Percentiles rank a stretch among this genome's conserved stretches.
These are phyloP conservation scores for Heliconius erato DNA, from an alignment of 2,888 invertebrate species.

Conservation along the genomic window DNA sequence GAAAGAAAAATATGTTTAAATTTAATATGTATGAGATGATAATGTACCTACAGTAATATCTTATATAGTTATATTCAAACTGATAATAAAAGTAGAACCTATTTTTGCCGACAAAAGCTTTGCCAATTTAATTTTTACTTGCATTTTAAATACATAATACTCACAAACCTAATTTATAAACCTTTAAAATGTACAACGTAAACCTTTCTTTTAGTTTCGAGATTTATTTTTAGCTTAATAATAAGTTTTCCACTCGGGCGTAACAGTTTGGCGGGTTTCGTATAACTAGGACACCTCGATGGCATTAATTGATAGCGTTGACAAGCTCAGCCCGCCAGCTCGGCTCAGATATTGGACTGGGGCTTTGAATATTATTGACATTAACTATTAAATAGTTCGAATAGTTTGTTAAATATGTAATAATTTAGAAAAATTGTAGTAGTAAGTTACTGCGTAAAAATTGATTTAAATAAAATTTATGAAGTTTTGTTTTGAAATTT, in stretches of 20 bases:
- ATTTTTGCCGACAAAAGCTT: not conserved
- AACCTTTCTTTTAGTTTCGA: conserved; percentile 6
- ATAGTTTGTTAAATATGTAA: conserved; percentile 5
- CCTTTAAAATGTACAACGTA: not conserved
- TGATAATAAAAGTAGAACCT: not conserved
- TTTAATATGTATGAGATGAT: not conserved
- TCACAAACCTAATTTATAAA: not conserved
- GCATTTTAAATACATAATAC: not conserved
- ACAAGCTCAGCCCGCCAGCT: conserved; percentile 58
- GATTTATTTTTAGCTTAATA: conserved; percentile 38
- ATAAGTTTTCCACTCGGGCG: conserved; percentile 54
- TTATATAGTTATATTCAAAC: too few relatives aligned
- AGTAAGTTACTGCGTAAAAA: not conserved
- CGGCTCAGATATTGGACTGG: conserved; percentile 36
- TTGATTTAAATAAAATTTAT: not conserved
- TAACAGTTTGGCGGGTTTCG: conserved; percentile 71
- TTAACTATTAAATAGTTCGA: conserved; percentile 14
- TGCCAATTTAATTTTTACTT: too few relatives aligned
- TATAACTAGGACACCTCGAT: conserved; percentile 76
- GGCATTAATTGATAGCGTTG: conserved; percentile 79
- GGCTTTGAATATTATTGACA: conserved; percentile 34
- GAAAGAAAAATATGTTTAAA: not conserved
- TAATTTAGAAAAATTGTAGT: not conserved
- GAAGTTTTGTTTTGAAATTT: not conserved
- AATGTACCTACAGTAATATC: too few relatives aligned